Evolutionary conservation across 2,797 vertebrate genomes (phyloP), one percentile per base, ranked within the genome.

Genomic region (Thamnophis elegans): DNA sequence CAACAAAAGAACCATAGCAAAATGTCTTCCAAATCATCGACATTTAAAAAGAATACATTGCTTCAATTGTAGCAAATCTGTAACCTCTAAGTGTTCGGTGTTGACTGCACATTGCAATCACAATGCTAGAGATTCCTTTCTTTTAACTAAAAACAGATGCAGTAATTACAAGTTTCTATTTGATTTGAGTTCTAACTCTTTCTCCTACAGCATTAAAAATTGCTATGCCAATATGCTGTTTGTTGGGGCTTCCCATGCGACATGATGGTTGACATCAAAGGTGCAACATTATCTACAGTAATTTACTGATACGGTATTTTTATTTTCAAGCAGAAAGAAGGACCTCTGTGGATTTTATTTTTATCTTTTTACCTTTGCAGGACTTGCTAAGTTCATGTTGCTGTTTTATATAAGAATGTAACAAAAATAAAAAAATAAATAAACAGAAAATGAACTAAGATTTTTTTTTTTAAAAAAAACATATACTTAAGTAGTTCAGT

Each of bases 1-100:
- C 65, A 93, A 58, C 68, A 90, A 93, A 73, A 92, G 92, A 93
- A 89, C 51, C 25, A 60, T 6, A 93, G 87, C 28, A 36, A 59
- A 26, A 59, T 42, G 8, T 16, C 42, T 54, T 82, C 36, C 65
- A 85, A 90, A 92, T 93, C 78, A 32, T 1, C 87, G 91, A 89
- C n/a, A 2, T 22, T 73, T 14, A 36, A 73, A 1, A 89, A 89
- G 92, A 36, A 53, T 86, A 0, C 89, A 5, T 16, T 10, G 53
- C 88, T 92, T 47, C 93, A 93, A 93, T 95, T 36, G 1, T 28
- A 13, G 47, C 3, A 25, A 53, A 62, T 62, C 12, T 88, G 51
- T 65, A 86, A 92, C 20, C 10, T 58, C 14, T 92, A 13, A 89
- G 42, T 0, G 0, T 58, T 20, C 0, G 10, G 73, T 9, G 13